Evolutionary conservation across 2,113 vertebrate species (phyloP).

Genomic region (Petroica traversi): DNA sequence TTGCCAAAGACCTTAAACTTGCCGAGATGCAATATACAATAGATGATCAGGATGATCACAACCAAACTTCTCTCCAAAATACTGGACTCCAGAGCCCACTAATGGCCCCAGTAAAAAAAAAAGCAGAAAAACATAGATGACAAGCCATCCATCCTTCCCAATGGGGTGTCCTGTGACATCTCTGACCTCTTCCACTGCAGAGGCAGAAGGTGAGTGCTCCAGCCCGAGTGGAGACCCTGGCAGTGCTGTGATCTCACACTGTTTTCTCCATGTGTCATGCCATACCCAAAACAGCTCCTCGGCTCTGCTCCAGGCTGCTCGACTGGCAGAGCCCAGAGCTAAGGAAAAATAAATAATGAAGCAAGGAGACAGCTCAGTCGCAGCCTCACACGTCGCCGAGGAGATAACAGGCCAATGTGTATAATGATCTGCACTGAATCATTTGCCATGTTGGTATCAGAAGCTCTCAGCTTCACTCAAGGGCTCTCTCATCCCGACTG

Average conservation of each 20-base stretch:
- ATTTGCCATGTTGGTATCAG: slow-evolving; percentile 50
- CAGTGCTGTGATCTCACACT: rapidly evolving
- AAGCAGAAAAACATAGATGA: background rate
- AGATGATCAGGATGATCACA: background rate
- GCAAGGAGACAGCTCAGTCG: slow-evolving; percentile 31
- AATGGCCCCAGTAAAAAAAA: background rate
- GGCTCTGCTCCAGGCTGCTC: background rate
- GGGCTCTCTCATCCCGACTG: slow-evolving; percentile 21
- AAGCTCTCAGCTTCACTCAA: slow-evolving; percentile 49
- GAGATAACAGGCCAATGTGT: slow-evolving; percentile 24
- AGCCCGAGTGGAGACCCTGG: background rate
- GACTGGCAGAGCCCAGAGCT: background rate
- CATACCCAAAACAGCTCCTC: rapidly evolving
- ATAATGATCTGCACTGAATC: slow-evolving; percentile 54
- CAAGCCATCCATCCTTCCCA: background rate
- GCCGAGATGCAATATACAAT: background rate
- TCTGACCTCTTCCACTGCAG: background rate
- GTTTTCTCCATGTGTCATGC: rapidly evolving
- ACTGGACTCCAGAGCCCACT: background rate
- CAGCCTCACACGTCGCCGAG: slow-evolving; percentile 18
- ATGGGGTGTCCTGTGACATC: background rate
- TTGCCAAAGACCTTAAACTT: background rate
- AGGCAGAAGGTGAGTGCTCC: background rate
- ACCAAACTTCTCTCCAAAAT: background rate
- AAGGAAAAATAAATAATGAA: slow-evolving; percentile 53